These are phyloP conservation scores for Tinamus major DNA, from an alignment of 2,797 vertebrate genomes.

Conservation along the genomic window DNA sequence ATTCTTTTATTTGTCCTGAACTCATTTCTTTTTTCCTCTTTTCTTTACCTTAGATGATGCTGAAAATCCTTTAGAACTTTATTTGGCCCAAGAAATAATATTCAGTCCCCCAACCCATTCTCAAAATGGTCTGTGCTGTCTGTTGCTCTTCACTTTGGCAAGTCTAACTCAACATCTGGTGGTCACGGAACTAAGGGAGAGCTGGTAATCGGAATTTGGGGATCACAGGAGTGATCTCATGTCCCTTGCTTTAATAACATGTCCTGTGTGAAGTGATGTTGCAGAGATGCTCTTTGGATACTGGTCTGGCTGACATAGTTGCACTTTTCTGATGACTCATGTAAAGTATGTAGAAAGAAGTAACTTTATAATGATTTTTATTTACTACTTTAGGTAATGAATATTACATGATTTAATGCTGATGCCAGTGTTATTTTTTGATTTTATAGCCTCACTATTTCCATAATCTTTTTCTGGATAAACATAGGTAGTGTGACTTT, in stretches of 20 bases:
- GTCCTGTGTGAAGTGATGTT: background rate
- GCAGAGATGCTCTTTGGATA: background rate
- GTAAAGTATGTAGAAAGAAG: background rate
- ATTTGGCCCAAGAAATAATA: background rate
- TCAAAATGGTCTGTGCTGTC: conserved; percentile 34
- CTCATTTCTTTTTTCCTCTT: background rate
- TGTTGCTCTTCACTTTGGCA: conserved; percentile 53
- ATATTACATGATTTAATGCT: background rate
- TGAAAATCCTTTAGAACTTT: background rate
- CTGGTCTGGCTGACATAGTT: background rate
- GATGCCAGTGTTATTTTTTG: background rate
- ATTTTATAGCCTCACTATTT: background rate
- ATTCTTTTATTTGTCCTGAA: conserved; percentile 29
- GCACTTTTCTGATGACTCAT: background rate
- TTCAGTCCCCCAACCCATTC: background rate
- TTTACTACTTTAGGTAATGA: background rate
- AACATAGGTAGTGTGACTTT: background rate
- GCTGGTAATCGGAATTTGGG: conserved; percentile 43
- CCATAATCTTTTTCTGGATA: background rate
- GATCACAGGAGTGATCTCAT: conserved; percentile 2
- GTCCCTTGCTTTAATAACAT: conserved; percentile 25
- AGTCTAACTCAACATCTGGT: conserved; percentile 53
- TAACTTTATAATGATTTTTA: background rate
- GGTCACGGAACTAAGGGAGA: conserved; percentile 11
- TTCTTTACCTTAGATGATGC: background rate